phyloP scores from a whole-genome alignment of 2,113 vertebrate species.

The Ginglymostoma cirratum region DNA sequence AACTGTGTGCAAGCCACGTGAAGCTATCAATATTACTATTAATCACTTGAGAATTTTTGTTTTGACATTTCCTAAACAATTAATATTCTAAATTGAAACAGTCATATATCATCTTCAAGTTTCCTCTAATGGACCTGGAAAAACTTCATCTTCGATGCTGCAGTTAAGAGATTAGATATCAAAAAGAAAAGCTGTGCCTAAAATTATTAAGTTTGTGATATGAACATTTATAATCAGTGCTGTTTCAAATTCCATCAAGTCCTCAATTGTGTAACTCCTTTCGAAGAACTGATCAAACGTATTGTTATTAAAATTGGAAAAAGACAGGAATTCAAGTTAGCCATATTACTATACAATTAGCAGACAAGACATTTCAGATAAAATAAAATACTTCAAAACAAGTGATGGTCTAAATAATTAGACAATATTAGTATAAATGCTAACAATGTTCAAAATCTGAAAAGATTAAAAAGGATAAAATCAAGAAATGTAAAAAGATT shows the following conservation, averaged over 20 bases:
- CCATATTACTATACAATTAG: neutral
- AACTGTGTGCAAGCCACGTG: neutral
- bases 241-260: neutral
- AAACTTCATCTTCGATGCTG: neutral
- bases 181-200: neutral
- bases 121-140: too few species aligned
- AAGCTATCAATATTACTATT: neutral
- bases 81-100: neutral
- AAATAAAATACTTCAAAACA: neutral
- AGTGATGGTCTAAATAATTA: neutral
- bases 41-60: neutral
- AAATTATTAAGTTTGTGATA: neutral
- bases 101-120: neutral
- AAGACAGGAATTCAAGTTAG: neutral
- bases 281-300: neutral
- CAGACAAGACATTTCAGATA: neutral
- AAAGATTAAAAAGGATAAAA: constrained; percentile 9
- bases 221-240: neutral
- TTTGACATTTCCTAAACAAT: neutral
- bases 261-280: neutral
- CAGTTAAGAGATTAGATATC: neutral
- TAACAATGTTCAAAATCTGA: neutral
- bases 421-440: neutral
- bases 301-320: neutral
- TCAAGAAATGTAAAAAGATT: neutral